Evolutionary conservation across 37 sponge, comb jelly and placozoan species (phyloP), one percentile per base, ranked within the genome.

Genomic region (Beroe ovata): DNA sequence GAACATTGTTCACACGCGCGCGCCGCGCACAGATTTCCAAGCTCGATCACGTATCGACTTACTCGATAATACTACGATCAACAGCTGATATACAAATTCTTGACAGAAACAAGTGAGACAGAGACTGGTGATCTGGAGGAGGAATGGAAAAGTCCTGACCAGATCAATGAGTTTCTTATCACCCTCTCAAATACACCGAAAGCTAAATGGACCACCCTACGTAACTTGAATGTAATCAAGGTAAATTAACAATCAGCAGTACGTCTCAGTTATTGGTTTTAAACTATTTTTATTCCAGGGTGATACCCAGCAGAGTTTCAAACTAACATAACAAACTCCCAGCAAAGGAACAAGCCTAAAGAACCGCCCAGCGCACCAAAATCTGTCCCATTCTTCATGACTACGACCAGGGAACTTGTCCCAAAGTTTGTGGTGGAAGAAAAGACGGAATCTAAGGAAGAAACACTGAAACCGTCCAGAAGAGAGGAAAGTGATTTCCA

Each of bases 321-420:
- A n/a, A n/a, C n/a, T n/a, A n/a, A n/a, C n/a, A n/a, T n/a, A n/a
- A n/a, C n/a, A n/a, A n/a, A n/a, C 18, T 72, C 39, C 18, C 64
- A 94, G 92, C 81, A 91, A 62, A 92, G 93, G 11, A 97, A 97
- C 90, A 97, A 95, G 90, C 99, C 99, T 14, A 92, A 91, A 26
- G 96, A 94, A 37, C 99, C 96, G 32, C 92, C 94, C 0, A 91
- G 90, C 26, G 88, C 64, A 4, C 93, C 92, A 0, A 93, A 94
- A 60, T 88, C 91, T 20, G 96, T 94, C 0, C 99, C 99, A 8
- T 97, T 97, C 92, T 97, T 97, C 89, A 89, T 97, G 8, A 94
- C 93, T 18, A 97, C 97, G 26, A 69, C 89, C 0, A 91, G 93
- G 18, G 97, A 94, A 16, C 91, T 94, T 38, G 88, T 77, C 23